These are phyloP conservation scores for Ispidina picta DNA, from an alignment of 2,797 vertebrate genomes.

Conservation along the genomic window DNA sequence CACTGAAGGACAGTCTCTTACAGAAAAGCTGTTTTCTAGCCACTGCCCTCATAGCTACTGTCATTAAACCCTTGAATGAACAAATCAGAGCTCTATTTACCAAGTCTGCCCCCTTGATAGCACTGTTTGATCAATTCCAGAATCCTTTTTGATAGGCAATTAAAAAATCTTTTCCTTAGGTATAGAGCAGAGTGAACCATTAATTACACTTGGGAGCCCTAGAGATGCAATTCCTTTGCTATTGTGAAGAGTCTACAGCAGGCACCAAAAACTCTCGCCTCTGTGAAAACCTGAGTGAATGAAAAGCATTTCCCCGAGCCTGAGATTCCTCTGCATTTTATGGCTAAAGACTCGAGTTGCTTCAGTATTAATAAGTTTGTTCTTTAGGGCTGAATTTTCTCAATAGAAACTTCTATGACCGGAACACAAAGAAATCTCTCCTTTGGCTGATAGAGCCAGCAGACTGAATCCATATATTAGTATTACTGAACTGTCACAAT, in stretches of 20 bases:
- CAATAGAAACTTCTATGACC: conserved; percentile 25
- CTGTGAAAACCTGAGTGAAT: conserved; percentile 50
- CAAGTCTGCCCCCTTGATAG: conserved; percentile 12
- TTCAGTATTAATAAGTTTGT: conserved; percentile 44
- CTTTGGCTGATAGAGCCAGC: conserved; percentile 11
- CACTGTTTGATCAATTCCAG: conserved; percentile 47
- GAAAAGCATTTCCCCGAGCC: conserved; percentile 51
- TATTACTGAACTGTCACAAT: conserved; percentile 13
- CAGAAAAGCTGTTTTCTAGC: background rate
- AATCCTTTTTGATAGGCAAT: conserved; percentile 66
- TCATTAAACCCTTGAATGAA: conserved; percentile 42
- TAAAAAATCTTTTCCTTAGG: conserved; percentile 66
- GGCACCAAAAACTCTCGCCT: conserved; percentile 7
- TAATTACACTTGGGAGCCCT: conserved; percentile 59
- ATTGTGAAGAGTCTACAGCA: conserved; percentile 46
- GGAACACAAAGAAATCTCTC: conserved; percentile 42
- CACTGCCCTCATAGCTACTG: background rate
- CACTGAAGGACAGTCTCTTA: background rate
- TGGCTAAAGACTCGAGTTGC: conserved; percentile 32
- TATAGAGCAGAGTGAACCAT: conserved; percentile 24
- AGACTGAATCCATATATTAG: conserved; percentile 45
- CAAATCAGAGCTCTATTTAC: conserved; percentile 55
- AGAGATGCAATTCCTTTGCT: conserved; percentile 58
- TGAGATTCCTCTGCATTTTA: conserved; percentile 24
- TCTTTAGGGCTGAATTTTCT: conserved; percentile 54